Conservation (phyloP, 1,140 invertebrate species). For the Leptinotarsa defecta region DNA sequence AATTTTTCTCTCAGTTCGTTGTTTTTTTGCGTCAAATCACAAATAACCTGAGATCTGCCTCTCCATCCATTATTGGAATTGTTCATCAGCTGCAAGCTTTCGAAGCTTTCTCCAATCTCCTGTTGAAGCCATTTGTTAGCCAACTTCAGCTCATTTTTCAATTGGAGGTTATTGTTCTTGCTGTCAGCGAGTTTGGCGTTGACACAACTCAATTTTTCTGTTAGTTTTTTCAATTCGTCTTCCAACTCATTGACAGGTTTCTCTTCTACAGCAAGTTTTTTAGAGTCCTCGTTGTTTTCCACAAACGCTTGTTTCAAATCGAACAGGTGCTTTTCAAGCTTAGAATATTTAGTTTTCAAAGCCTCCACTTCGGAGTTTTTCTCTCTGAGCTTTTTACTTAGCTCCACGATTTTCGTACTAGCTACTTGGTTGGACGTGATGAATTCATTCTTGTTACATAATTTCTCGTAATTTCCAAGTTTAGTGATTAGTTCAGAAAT, state of each 20-base stretch:
- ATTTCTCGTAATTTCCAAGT: slow-evolving; percentile 39
- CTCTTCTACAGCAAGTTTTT: slow-evolving; percentile 1
- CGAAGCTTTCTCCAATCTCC: slow-evolving; percentile 65
- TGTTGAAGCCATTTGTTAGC: slow-evolving; percentile 68
- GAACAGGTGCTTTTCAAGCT: slow-evolving; percentile 48
- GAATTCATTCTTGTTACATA: slow-evolving; percentile 22
- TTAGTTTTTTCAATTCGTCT: slow-evolving; percentile 61
- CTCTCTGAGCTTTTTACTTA: slow-evolving; percentile 58
- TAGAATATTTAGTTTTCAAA: slow-evolving; percentile 54
- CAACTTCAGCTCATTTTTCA: slow-evolving; percentile 68
- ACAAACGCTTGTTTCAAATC: slow-evolving; percentile 36
- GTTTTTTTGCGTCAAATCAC: slow-evolving; percentile 67
- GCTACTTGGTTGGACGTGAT: slow-evolving; percentile 41
- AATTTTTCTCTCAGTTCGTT: slow-evolving; percentile 66
- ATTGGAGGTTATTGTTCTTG: slow-evolving; percentile 67
- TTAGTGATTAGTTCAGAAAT: slow-evolving; percentile 36
- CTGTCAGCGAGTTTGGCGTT: slow-evolving; percentile 69
- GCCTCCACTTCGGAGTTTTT: slow-evolving; percentile 56
- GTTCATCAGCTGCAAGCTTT: slow-evolving; percentile 39
- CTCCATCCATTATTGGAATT: slow-evolving; percentile 61
- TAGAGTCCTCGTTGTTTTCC: slow-evolving; percentile 11
- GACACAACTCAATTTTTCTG: slow-evolving; percentile 62
- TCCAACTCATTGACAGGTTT: slow-evolving; percentile 38
- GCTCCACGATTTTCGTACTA: slow-evolving; percentile 57
- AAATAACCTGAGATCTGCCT: slow-evolving; percentile 73